Evolutionary conservation across 1,140 invertebrate species (phyloP).

Genomic region (Rhagoletis pomonella): DNA sequence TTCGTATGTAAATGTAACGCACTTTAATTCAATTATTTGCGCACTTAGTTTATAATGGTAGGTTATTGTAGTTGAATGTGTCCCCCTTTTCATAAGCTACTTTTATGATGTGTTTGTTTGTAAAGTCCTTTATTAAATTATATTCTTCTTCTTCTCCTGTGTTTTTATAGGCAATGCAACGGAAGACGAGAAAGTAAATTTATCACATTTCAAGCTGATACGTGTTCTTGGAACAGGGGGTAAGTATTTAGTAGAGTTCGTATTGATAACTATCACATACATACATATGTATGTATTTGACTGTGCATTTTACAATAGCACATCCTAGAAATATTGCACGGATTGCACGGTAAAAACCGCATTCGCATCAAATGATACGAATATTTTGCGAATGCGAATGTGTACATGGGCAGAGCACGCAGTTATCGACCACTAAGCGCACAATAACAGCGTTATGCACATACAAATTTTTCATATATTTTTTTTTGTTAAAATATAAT

Average conservation of each 20-base stretch:
- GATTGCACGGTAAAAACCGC: no score
- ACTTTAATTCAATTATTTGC: neutral
- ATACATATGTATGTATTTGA: no score
- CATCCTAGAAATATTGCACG: no score
- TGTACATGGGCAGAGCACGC: no score
- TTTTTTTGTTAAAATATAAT: no score
- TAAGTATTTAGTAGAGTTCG: slow-evolving; percentile 73
- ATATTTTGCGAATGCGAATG: no score
- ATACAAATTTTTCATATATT: no score
- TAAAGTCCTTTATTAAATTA: slow-evolving; percentile 8
- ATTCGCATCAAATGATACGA: no score
- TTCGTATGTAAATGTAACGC: neutral
- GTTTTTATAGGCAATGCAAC: slow-evolving; percentile 48
- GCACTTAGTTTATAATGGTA: neutral
- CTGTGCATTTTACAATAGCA: no score
- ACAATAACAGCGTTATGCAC: no score
- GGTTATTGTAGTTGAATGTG: neutral
- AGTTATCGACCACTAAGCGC: no score
- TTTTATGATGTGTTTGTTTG: neutral
- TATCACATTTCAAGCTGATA: slow-evolving; percentile 89
- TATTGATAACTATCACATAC: no score
- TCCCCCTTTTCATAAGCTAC: neutral
- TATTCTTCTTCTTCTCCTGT: slow-evolving; percentile 35
- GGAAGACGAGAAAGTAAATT: slow-evolving; percentile 81
- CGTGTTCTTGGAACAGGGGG: slow-evolving; percentile 92